phyloP scores from a whole-genome alignment of 2,113 vertebrate species.

The Antechinus flavipes region DNA sequence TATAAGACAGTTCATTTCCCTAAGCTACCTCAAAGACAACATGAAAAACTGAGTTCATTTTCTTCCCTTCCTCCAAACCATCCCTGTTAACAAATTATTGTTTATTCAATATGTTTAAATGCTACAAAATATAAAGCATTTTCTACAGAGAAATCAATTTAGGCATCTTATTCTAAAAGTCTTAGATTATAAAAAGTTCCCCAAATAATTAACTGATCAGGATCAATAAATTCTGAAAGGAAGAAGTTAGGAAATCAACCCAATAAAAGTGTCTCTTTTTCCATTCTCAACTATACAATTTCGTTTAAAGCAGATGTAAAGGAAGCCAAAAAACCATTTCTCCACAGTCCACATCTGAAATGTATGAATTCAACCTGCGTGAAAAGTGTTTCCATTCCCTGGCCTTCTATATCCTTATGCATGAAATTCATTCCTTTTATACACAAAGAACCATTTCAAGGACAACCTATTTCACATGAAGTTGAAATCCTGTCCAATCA shows the following conservation, averaged over 20 bases:
- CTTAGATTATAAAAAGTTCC: neutral
- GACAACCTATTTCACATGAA: neutral
- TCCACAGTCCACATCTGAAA: neutral
- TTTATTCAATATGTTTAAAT: neutral
- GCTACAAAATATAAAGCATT: neutral
- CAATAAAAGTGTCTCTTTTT: neutral
- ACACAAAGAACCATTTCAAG: neutral
- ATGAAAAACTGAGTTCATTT: neutral
- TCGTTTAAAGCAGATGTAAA: neutral
- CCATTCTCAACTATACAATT: neutral
- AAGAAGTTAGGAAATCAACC: neutral
- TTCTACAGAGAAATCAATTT: neutral
- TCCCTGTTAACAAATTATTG: neutral
- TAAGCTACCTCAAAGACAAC: neutral
- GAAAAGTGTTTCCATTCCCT: neutral
- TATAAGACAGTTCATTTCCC: neutral
- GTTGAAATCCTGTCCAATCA: constrained; percentile 1
- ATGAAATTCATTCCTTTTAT: neutral
- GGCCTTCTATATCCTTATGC: neutral
- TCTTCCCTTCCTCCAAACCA: neutral
- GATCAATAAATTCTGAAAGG: neutral
- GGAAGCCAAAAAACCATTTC: neutral
- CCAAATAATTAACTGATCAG: neutral
- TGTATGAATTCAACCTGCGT: neutral
- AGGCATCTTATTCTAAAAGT: neutral